Conservation (phyloP, 1,140 invertebrate genomes). For the Paraescarpia echinospica region DNA sequence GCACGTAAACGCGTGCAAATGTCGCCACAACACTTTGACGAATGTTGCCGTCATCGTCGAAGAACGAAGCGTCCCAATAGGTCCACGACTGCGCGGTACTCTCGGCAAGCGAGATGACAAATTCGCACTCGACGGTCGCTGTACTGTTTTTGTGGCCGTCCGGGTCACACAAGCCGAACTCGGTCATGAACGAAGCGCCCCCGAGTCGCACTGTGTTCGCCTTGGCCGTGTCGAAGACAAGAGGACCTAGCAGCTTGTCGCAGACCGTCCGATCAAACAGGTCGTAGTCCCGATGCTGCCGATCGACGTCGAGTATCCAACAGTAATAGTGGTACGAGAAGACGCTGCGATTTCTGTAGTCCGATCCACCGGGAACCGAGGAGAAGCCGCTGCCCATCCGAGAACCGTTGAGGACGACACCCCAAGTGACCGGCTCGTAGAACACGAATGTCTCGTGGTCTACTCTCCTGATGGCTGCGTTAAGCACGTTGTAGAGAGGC, state of each 20-base stretch:
- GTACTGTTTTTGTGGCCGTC: conserved; percentile 23
- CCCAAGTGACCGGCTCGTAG: conserved; percentile 46
- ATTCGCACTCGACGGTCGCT: conserved; percentile 36
- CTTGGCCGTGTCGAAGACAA: conserved; percentile 25
- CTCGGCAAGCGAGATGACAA: conserved; percentile 36
- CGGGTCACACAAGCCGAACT: conserved; percentile 43
- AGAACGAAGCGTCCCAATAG: conserved; percentile 45
- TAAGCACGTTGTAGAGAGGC: conserved; percentile 37
- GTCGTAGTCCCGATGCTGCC: conserved; percentile 22
- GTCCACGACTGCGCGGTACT: conserved; percentile 40
- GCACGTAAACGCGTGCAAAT: conserved; percentile 35
- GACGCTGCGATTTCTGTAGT: conserved; percentile 31
- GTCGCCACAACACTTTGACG: conserved; percentile 26
- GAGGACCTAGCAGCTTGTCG: conserved; percentile 33
- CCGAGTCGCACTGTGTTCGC: conserved; percentile 31
- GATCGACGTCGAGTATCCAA: conserved; percentile 32
- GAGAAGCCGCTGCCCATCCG: conserved; percentile 37
- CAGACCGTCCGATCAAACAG: conserved; percentile 32
- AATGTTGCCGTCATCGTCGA: conserved; percentile 25
- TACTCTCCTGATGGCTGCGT: conserved; percentile 35
- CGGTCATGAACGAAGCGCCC: conserved; percentile 39
- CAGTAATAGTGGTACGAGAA: conserved; percentile 45
- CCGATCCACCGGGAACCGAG: conserved; percentile 34
- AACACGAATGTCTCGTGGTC: conserved; percentile 39
- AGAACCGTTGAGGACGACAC: conserved; percentile 32